These are phyloP conservation scores for Pogona vitticeps DNA, from an alignment of 2,113 vertebrate species.

Conservation along the genomic window DNA sequence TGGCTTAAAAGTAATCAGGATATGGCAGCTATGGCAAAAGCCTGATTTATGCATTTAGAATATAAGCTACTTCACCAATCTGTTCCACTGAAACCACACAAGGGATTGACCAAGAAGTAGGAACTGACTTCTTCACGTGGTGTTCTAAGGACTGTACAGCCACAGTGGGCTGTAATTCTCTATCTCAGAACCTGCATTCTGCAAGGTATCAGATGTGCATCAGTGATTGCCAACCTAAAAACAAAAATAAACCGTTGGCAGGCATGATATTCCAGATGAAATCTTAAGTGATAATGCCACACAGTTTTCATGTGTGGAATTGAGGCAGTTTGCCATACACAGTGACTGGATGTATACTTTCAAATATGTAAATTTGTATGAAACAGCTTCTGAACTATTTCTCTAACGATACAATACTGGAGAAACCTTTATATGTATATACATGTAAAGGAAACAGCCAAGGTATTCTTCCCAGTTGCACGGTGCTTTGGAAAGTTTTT, in stretches of 20 bases:
- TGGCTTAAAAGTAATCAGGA: background rate
- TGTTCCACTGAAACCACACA: background rate
- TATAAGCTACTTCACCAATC: no score
- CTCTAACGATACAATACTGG: background rate
- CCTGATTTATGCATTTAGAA: background rate
- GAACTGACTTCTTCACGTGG: background rate
- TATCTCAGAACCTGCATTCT: background rate
- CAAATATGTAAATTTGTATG: background rate
- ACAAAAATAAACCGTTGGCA: background rate
- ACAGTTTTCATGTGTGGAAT: background rate
- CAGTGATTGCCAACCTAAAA: background rate
- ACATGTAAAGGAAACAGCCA: no score
- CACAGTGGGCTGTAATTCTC: background rate
- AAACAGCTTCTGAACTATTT: background rate
- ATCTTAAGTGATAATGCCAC: background rate
- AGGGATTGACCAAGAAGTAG: background rate
- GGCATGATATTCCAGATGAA: background rate
- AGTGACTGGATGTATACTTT: background rate
- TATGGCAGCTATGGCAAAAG: no score
- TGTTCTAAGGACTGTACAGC: background rate
- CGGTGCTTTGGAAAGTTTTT: no score
- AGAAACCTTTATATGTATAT: background rate
- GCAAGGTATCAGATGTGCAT: background rate
- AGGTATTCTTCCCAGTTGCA: no score
- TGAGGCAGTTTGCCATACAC: background rate